phyloP scores from a whole-genome alignment of 2,113 vertebrate genomes.

The Solenodon paradoxus region DNA sequence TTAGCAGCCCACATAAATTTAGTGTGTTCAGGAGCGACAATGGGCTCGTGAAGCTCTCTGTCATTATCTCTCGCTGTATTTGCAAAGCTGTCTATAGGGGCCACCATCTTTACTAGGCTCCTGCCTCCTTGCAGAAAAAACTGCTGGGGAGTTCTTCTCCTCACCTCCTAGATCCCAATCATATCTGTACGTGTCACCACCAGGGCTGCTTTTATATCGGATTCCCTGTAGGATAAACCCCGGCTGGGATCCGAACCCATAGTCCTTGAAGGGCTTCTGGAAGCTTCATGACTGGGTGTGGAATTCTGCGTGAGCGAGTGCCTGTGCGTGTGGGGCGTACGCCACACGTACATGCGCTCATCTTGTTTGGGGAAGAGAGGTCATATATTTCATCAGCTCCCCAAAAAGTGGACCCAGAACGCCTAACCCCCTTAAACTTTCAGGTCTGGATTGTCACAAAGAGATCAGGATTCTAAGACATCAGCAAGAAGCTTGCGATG shows the following conservation, averaged over 20 bases:
- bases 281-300: background rate
- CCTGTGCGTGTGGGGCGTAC: fast-evolving
- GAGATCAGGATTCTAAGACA: background rate
- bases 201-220: background rate
- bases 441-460: background rate
- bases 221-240: background rate
- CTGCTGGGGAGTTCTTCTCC: background rate
- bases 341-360: background rate
- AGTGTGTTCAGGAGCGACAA: background rate
- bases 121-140: constrained; percentile 8
- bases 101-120: background rate
- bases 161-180: background rate
- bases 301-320: background rate
- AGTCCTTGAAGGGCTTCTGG: background rate
- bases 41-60: background rate
- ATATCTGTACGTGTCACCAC: background rate
- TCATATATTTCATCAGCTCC: background rate
- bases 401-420: background rate
- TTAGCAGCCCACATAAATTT: constrained; percentile 13
- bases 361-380: background rate
- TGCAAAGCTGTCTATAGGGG: background rate
- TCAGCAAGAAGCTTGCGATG: background rate
- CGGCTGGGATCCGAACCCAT: background rate
- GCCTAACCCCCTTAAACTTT: background rate
- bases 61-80: constrained; percentile 13